Percentiles rank a stretch among this genome's conserved stretches.
phyloP scores from a whole-genome alignment of 2,797 vertebrate genomes.

The Antrozous pallidus region DNA sequence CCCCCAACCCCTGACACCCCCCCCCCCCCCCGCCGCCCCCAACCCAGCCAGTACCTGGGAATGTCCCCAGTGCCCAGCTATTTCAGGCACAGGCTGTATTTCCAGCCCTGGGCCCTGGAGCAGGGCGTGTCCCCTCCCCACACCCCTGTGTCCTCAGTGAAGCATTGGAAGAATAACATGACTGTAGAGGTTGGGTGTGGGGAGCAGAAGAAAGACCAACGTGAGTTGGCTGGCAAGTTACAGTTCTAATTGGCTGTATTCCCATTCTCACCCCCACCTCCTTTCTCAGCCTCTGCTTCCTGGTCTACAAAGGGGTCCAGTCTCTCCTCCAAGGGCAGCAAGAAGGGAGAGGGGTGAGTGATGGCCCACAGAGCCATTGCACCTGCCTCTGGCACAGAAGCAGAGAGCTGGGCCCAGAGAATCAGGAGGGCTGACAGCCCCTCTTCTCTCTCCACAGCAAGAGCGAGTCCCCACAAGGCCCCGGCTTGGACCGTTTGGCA shows the following conservation, averaged over 20 bases:
- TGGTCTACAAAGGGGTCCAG: not conserved
- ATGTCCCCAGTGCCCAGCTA: not conserved
- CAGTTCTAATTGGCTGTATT: fast-evolving
- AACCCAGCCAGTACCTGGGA: not conserved
- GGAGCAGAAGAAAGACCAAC: not conserved
- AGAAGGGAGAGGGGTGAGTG: fast-evolving
- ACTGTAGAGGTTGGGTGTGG: not conserved
- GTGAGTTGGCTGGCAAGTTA: not conserved
- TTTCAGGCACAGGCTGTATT: not conserved
- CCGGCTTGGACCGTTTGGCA: constrained; percentile 71
- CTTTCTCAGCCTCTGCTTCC: not conserved
- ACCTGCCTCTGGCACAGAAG: not conserved
- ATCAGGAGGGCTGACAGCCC: not conserved
- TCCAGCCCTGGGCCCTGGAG: not conserved
- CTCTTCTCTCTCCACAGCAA: constrained; percentile 79
- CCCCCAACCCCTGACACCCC: fast-evolving
- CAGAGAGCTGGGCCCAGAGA: not conserved
- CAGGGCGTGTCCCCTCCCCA: too few relatives aligned
- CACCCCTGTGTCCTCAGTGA: not conserved
- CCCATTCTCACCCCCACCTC: too few relatives aligned
- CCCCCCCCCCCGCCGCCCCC: too few relatives aligned
- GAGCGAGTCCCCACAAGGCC: constrained; percentile 63
- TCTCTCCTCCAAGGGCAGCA: fast-evolving
- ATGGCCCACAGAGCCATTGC: fast-evolving
- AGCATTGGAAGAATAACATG: too few relatives aligned